Evolutionary conservation across 2,888 invertebrate species (phyloP), one percentile per base, ranked within the genome.

Genomic region (Cephus runcator): DNA sequence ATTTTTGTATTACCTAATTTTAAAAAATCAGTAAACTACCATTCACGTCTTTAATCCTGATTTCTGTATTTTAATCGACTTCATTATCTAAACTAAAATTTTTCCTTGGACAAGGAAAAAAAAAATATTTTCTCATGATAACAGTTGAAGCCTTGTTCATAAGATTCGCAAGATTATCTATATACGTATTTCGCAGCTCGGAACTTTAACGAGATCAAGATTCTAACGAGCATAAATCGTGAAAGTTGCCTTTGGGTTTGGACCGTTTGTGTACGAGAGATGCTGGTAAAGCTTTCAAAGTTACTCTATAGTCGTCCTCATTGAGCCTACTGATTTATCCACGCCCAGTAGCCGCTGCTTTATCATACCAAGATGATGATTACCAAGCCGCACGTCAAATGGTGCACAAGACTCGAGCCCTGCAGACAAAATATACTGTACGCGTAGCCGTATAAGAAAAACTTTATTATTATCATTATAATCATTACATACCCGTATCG

Each of bases 321-420:
- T 77, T 40, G 84, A 85, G 85, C 85, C 86, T 84, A 85, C 85
- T 87, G 88, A 89, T 90, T 89, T 88, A 89, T 90, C 88, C 88
- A 90, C 89, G 89, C 89, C 89, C 90, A 88, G 91, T 91, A 90
- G 90, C 89, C 85, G 87, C 85, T 83, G 86, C 86, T 85, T 88
- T 88, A 89, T 90, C 89, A 85, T 87, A 82, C 87, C 84, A 84
- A 84, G 84, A 86, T 84, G 85, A 90, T 89, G 88, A 90, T 90
- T 90, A 88, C 87, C 87, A 86, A 86, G 86, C 85, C 85, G 83
- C 85, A 82, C 77, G 81, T 79, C 83, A 81, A 86, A 87, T 87
- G 85, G 87, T 84, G 86, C 86, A 82, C 85, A 83, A 83, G 81
- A 81, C 79, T 79, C 78, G 77, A 56, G 56, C 56, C 56, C 56